Percentiles rank a stretch among this genome's conserved stretches.
Conservation (phyloP, 2,888 invertebrate species). For the Masnerella sp. region DNA sequence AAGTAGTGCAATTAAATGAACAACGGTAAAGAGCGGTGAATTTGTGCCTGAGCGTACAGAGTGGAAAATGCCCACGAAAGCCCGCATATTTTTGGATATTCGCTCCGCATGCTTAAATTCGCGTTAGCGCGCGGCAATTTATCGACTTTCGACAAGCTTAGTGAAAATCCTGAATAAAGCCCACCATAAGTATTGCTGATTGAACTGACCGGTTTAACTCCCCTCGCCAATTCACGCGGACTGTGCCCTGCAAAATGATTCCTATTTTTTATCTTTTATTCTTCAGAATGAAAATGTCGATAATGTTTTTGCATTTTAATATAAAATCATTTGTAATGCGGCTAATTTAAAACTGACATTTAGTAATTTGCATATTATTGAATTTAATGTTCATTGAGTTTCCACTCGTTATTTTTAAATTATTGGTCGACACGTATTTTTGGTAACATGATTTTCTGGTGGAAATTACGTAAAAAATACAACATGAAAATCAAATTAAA, state of each 20-base stretch:
- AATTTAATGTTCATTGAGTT: no score
- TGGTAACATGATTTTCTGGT: no score
- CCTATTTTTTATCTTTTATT: no score
- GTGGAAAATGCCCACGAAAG: slow-evolving; percentile 22
- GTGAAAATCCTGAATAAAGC: slow-evolving; percentile 54
- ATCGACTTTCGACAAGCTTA: slow-evolving; percentile 54
- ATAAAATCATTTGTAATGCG: no score
- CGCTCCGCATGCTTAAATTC: slow-evolving; percentile 46
- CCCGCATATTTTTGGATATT: slow-evolving; percentile 54
- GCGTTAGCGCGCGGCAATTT: slow-evolving; percentile 47
- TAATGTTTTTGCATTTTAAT: no score
- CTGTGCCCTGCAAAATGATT: neutral
- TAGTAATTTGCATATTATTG: no score
- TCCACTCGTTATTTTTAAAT: no score
- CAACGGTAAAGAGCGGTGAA: slow-evolving; percentile 20
- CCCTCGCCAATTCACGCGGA: slow-evolving; percentile 13
- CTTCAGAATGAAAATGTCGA: neutral
- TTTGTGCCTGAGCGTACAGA: slow-evolving; percentile 7
- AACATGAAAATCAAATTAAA: no score
- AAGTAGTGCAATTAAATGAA: slow-evolving; percentile 44
- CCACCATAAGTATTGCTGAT: slow-evolving; percentile 48
- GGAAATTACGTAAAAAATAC: no score
- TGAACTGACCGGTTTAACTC: slow-evolving; percentile 42
- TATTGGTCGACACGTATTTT: no score
- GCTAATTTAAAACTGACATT: no score